These are phyloP conservation scores for Syngnathus floridae DNA, from an alignment of 2,113 vertebrate genomes.

Conservation along the genomic window DNA sequence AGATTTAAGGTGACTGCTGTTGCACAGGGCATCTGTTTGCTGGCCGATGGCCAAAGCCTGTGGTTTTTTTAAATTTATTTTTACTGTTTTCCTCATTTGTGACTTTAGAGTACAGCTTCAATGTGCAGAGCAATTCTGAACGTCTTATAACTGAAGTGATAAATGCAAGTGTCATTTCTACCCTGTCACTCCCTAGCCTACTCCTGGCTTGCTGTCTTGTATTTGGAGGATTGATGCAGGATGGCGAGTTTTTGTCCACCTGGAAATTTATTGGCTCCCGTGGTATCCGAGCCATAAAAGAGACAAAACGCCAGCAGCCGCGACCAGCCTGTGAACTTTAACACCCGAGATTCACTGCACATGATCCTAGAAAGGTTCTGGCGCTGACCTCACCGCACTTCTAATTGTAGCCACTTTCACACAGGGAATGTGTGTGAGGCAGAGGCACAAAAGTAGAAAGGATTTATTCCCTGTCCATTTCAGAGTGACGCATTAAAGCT, in stretches of 20 bases:
- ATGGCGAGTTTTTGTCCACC: not conserved
- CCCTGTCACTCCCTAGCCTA: not conserved
- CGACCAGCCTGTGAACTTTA: not conserved
- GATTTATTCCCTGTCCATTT: not conserved
- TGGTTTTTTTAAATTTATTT: not conserved
- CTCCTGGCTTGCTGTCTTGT: not conserved
- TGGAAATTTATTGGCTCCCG: not conserved
- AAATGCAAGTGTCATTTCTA: not conserved
- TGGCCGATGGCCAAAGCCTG: slow-evolving; percentile 21
- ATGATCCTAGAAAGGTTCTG: not conserved
- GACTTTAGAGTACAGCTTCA: not conserved
- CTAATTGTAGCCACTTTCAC: not conserved
- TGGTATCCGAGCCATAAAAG: not conserved
- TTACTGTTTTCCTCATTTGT: not conserved
- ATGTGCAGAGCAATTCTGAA: not conserved
- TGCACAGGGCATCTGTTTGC: slow-evolving; percentile 22
- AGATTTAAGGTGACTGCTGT: slow-evolving; percentile 16
- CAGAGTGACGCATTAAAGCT: not conserved
- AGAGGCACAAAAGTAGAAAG: not conserved
- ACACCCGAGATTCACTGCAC: not conserved
- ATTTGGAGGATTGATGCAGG: not conserved
- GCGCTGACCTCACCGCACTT: not conserved
- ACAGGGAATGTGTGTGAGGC: not conserved
- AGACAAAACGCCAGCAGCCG: not conserved
- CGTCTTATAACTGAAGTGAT: not conserved